These are phyloP conservation scores for Pampus argenteus DNA, from an alignment of 2,797 vertebrate species.

Conservation along the genomic window DNA sequence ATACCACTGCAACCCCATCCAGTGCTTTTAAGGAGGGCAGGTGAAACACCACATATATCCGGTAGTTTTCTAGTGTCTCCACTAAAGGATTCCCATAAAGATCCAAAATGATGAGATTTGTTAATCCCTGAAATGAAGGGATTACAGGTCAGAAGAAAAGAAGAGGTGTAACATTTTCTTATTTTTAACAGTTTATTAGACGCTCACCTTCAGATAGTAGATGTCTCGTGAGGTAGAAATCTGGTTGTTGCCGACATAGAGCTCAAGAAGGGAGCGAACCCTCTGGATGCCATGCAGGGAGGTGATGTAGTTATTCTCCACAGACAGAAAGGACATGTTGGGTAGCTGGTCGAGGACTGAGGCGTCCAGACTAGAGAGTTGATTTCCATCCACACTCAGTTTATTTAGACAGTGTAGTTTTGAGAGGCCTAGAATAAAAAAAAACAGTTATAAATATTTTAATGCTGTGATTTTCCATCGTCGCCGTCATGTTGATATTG, in stretches of 20 bases:
- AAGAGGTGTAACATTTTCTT: not conserved
- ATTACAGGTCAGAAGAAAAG: not conserved
- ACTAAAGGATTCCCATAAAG: conserved; percentile 87
- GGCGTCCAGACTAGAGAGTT: conserved; percentile 83
- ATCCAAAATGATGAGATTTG: conserved; percentile 89
- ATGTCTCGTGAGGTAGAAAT: conserved; percentile 88
- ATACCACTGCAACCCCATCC: conserved; percentile 88
- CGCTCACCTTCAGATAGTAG: conserved; percentile 87
- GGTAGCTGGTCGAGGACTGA: conserved; percentile 83
- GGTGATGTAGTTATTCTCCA: conserved; percentile 88
- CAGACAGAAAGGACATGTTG: conserved; percentile 88
- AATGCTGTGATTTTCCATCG: not conserved
- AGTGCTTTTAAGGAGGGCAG: conserved; percentile 89
- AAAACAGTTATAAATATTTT: not conserved
- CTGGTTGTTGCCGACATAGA: conserved; percentile 89
- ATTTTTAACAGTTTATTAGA: not conserved
- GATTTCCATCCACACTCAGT: conserved; percentile 89
- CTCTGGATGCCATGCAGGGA: conserved; percentile 87
- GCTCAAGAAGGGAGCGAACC: conserved; percentile 84
- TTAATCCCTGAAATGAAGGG: conserved; percentile 78
- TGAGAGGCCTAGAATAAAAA: conserved; percentile 80
- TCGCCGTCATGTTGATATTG: not conserved
- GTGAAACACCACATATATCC: conserved; percentile 90
- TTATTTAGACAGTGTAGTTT: conserved; percentile 84
- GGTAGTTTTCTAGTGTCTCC: conserved; percentile 89